Percentiles rank a stretch among this genome's conserved stretches.
phyloP scores from a whole-genome alignment of 2,797 vertebrate species.

The Sebastes minor region DNA sequence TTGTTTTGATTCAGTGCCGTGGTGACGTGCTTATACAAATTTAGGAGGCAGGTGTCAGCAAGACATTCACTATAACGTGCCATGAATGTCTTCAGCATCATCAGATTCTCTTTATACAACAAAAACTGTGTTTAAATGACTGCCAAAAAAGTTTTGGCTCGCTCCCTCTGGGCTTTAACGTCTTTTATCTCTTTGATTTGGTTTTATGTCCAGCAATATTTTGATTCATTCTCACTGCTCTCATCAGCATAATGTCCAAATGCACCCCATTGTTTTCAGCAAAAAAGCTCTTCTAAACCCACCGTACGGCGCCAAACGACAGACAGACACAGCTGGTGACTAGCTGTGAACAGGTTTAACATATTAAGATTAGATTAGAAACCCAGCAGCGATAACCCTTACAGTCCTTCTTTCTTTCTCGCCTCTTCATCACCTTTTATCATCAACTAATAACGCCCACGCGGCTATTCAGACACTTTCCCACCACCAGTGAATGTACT shows the following conservation, averaged over 20 bases:
- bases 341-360: neutral
- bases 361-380: neutral
- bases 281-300: neutral
- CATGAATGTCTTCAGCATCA: too few species aligned
- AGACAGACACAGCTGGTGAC: neutral
- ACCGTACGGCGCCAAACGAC: neutral
- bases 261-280: neutral
- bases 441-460: conserved; percentile 17
- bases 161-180: neutral
- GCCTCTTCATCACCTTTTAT: neutral
- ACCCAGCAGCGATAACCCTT: neutral
- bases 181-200: neutral
- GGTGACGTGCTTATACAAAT: too few species aligned
- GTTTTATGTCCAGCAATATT: neutral
- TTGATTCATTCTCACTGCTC: neutral
- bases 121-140: too few species aligned
- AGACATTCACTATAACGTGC: too few species aligned
- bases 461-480: conserved; percentile 4
- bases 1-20: too few species aligned
- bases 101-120: too few species aligned
- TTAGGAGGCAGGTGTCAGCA: too few species aligned
- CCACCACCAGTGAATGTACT: conserved; percentile 1
- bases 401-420: neutral
- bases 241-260: neutral
- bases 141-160: too few species aligned